Conservation (phyloP, 2,888 invertebrate genomes). For the Tetragnatha montana region DNA sequence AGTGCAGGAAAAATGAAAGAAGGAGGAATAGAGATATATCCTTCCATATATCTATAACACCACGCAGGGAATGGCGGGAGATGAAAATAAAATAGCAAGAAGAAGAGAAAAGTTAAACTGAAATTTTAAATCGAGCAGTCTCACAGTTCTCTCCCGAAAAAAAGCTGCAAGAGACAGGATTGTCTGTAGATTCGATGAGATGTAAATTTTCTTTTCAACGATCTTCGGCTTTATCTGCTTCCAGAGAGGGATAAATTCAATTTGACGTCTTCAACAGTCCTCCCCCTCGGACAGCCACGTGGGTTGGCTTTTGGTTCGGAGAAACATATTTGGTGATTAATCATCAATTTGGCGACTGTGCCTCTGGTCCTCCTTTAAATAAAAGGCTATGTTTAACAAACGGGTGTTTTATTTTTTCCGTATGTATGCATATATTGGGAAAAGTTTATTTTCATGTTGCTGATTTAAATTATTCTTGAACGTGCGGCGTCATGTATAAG, state of each 20-base stretch:
- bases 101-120: slow-evolving; percentile 55
- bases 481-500: too few species aligned
- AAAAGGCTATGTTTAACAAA: too few species aligned
- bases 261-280: slow-evolving; percentile 52
- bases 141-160: slow-evolving; percentile 40
- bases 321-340: slow-evolving; percentile 47
- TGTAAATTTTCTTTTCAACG: slow-evolving; percentile 69
- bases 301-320: slow-evolving; percentile 9
- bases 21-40: slow-evolving; percentile 60
- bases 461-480: too few species aligned
- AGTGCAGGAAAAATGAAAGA: slow-evolving; percentile 20
- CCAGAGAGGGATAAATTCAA: slow-evolving; percentile 59
- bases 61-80: slow-evolving; percentile 22
- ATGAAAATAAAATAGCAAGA: slow-evolving; percentile 62
- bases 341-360: slow-evolving; percentile 34
- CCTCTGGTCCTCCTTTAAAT: neutral
- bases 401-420: too few species aligned
- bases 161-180: slow-evolving; percentile 61
- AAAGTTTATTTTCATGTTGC: too few species aligned
- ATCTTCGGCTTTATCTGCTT: slow-evolving; percentile 51
- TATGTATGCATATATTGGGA: too few species aligned
- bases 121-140: slow-evolving; percentile 68
- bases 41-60: slow-evolving; percentile 51
- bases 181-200: slow-evolving; percentile 65
- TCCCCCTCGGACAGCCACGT: slow-evolving; percentile 47